Conservation (phyloP, 2,113 vertebrate species). For the Rhea pennata region DNA sequence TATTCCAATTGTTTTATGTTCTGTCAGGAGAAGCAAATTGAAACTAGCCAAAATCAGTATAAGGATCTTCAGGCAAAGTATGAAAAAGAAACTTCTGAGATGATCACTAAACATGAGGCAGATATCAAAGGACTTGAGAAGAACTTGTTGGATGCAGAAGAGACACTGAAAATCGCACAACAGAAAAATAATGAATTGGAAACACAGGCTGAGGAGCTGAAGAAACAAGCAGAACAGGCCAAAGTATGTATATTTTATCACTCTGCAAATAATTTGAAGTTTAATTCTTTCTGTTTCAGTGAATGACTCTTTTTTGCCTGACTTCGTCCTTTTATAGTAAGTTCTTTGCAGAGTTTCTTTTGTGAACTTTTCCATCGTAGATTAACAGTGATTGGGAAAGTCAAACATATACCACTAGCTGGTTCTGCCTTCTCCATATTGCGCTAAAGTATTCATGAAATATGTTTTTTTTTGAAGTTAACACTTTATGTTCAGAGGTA, state of each 20-base stretch:
- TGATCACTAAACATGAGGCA: slow-evolving; percentile 75
- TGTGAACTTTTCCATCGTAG: background rate
- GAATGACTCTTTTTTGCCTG: background rate
- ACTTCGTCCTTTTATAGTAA: background rate
- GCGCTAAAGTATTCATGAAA: background rate
- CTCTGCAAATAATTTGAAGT: background rate
- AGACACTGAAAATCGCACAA: slow-evolving; percentile 74
- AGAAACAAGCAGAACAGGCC: slow-evolving; percentile 82
- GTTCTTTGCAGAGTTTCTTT: background rate
- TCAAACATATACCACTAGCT: background rate
- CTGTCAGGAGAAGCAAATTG: slow-evolving; percentile 75
- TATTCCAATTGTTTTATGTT: background rate
- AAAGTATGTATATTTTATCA: slow-evolving; percentile 75
- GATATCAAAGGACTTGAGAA: slow-evolving; percentile 73
- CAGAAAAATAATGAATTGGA: slow-evolving; percentile 76
- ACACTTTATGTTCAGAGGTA: background rate
- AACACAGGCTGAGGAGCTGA: slow-evolving; percentile 81
- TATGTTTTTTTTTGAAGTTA: background rate
- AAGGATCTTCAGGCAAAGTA: slow-evolving; percentile 82
- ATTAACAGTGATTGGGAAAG: background rate
- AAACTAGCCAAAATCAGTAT: slow-evolving; percentile 66
- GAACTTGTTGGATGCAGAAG: slow-evolving; percentile 72
- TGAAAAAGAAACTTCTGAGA: slow-evolving; percentile 76
- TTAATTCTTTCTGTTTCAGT: background rate
- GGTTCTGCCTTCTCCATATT: background rate